These are phyloP conservation scores for Apodemus sylvaticus DNA, from an alignment of 2,113 vertebrate genomes.

Conservation along the genomic window DNA sequence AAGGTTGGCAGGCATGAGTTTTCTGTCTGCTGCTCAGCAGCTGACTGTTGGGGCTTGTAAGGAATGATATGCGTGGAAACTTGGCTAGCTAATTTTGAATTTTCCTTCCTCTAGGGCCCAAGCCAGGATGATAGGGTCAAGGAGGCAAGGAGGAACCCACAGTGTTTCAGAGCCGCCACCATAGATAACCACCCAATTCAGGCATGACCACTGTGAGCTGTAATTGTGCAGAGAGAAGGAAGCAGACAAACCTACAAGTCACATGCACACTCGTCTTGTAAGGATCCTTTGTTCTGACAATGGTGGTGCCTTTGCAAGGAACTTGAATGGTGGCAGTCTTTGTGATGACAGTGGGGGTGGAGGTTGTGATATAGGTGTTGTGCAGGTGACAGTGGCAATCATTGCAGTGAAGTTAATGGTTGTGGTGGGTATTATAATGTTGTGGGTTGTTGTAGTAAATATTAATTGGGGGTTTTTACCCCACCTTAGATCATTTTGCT, in stretches of 20 bases:
- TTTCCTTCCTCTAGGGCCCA: conserved; percentile 18
- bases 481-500: too few relatives aligned
- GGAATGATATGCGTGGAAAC: neutral
- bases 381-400: fast-evolving
- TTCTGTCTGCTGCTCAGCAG: conserved; percentile 49
- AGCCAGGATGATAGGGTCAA: neutral
- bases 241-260: neutral
- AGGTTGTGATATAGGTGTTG: neutral
- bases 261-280: neutral
- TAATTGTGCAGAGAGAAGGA: neutral
- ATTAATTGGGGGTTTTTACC: neutral
- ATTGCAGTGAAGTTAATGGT: fast-evolving
- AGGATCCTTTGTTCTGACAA: neutral
- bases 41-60: conserved; percentile 27
- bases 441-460: neutral
- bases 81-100: conserved; percentile 45
- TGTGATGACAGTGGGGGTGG: neutral
- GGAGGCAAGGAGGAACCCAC: neutral
- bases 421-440: neutral
- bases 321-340: too few relatives aligned
- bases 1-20: conserved; percentile 69
- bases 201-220: neutral
- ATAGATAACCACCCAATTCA: neutral
- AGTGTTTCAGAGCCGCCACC: neutral
- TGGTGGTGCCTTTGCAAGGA: neutral